Base-by-base conservation (phyloP, 2,797 vertebrate species). In the Sibirionetta formosa region DNA sequence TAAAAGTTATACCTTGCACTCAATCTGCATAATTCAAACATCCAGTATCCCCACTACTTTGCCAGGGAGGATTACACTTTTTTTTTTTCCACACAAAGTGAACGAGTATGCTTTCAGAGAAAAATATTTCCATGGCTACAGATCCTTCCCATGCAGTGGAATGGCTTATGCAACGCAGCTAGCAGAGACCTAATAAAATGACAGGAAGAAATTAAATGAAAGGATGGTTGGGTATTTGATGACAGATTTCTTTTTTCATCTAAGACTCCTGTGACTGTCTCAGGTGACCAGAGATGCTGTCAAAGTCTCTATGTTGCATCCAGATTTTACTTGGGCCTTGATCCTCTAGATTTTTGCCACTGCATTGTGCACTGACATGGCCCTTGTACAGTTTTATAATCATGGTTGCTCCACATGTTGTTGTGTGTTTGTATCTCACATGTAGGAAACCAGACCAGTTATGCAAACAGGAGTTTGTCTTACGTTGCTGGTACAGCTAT, bases 41-140 rank as follows among this genome's bases (percentile, higher is more conserved):
- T 57, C 73, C 70, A 88, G 14, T 82, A 86, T 94, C 53, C 53
- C n/a, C 18, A 24, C 29, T 86, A 60, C 80, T 88, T 88, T 93
- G 54, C 77, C 61, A 78, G 68, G 40, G 60, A 93, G 60, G 81
- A 86, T 94, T 95, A 94, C 96, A 51, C 33, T 77, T 48, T 46
- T 48, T 46, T 46, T 46, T 48, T 48, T 48, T 48, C 94, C 93
- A 84, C 73, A 85, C 33, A 1, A 95, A 93, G 71, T 54, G 88
- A 84, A 81, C 80, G 70, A 96, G 94, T 86, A 76, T 54, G 60
- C 64, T 95, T 97, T 82, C 85, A 82, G 88, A 66, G 70, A 54
- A 91, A 92, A 93, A 23, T 82, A 96, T 96, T 96, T 96, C 96
- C 96, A 96, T 96, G 93, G 88, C 96, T 94, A 97, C 95, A 93